Conservation (phyloP, 2,888 invertebrate genomes). For the Drosophila prolongata region DNA sequence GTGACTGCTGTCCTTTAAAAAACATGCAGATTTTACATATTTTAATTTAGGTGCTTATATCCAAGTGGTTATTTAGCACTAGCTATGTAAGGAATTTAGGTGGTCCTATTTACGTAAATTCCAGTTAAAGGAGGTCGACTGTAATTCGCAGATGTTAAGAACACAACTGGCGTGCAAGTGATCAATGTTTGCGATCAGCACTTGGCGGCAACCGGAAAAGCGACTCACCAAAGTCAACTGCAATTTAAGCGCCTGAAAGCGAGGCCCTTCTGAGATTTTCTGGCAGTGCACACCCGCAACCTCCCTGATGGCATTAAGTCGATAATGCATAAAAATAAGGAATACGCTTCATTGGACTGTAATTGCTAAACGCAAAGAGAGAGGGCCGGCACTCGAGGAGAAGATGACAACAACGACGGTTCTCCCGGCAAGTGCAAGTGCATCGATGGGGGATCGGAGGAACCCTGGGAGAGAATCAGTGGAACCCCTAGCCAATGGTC, state of each 20-base stretch:
- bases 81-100: too few species aligned
- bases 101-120: background rate
- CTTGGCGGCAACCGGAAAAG: constrained; percentile 51
- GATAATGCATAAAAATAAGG: constrained; percentile 79
- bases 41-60: too few species aligned
- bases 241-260: constrained; percentile 53
- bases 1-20: background rate
- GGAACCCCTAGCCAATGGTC: constrained; percentile 40
- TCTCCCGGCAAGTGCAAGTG: constrained; percentile 52
- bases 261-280: constrained; percentile 39
- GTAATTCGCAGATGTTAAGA: background rate
- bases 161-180: constrained; percentile 56
- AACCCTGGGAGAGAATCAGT: constrained; percentile 5
- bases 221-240: constrained; percentile 46
- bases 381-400: constrained; percentile 36
- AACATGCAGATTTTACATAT: background rate
- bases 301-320: constrained; percentile 70
- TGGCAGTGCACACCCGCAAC: constrained; percentile 33
- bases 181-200: constrained; percentile 68
- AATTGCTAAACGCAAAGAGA: constrained; percentile 74
- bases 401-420: constrained; percentile 65
- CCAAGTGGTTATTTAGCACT: too few species aligned
- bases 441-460: constrained; percentile 36
- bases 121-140: background rate
- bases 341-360: constrained; percentile 80